A percentile compares a stretch with the other conserved stretches of the same genome.
Conservation (phyloP, 2,888 invertebrate genomes). For the Xestia c-nigrum region DNA sequence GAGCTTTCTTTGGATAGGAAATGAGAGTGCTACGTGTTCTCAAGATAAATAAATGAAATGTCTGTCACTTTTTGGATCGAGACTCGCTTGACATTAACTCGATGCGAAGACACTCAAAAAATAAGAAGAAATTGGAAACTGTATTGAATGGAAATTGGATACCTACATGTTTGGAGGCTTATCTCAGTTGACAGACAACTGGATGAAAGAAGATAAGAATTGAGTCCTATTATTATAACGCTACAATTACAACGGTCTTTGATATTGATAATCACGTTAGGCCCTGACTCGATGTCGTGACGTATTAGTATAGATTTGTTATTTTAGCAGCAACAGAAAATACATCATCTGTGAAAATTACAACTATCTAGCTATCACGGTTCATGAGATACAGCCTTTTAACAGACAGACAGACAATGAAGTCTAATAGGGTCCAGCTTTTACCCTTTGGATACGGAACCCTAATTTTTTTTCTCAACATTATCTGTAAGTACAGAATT, state of each 20-base stretch:
- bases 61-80: slow-evolving; percentile 26
- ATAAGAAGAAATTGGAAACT: neutral
- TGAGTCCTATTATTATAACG: neutral
- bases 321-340: too few species aligned
- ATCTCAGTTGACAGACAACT: neutral
- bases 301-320: too few species aligned
- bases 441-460: too few species aligned
- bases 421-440: too few species aligned
- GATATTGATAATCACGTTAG: neutral
- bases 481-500: neutral
- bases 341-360: too few species aligned
- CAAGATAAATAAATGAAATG: slow-evolving; percentile 49
- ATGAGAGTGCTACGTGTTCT: slow-evolving; percentile 49
- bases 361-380: too few species aligned
- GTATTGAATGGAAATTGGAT: slow-evolving; percentile 2
- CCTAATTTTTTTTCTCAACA: neutral
- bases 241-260: neutral
- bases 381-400: too few species aligned
- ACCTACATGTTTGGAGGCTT: neutral
- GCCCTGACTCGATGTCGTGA: too few species aligned
- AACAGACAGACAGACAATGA: too few species aligned
- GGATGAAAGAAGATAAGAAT: neutral
- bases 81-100: slow-evolving; percentile 18
- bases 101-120: neutral
- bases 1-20: slow-evolving; percentile 25